phyloP scores from a whole-genome alignment of 1,140 invertebrate species.

The Neodiprion lecontei region DNA sequence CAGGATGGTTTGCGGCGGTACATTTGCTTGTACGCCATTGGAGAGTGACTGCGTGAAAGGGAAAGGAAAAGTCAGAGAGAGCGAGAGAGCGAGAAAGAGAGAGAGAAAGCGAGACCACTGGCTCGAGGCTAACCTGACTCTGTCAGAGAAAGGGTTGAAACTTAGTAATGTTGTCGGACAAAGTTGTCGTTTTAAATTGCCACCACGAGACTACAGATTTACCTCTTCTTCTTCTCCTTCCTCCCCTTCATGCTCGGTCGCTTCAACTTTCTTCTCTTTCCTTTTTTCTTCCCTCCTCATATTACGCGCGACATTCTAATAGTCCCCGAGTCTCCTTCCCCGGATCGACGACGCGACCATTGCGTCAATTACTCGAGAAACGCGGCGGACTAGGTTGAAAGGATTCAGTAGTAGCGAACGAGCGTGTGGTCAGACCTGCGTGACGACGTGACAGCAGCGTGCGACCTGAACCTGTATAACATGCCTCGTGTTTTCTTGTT shows the following conservation, averaged over 20 bases:
- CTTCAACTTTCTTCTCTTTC: neutral
- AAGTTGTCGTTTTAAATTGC: constrained; percentile 7
- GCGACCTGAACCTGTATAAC: too few species aligned
- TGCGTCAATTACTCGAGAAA: neutral
- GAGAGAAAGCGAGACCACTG: neutral
- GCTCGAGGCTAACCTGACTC: neutral
- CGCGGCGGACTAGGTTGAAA: neutral
- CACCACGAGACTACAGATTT: constrained; percentile 2
- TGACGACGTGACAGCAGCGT: too few species aligned
- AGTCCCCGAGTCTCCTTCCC: too few species aligned
- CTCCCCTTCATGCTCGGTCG: neutral
- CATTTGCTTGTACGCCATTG: too few species aligned
- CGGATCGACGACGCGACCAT: neutral
- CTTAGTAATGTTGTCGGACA: neutral
- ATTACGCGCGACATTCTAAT: too few species aligned
- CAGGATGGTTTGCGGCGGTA: too few species aligned
- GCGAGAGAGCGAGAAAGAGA: neutral
- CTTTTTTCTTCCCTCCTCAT: too few species aligned
- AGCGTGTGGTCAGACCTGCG: neutral
- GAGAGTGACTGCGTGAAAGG: too few species aligned
- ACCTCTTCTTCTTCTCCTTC: neutral
- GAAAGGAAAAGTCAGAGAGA: neutral
- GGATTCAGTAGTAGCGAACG: neutral
- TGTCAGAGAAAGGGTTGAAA: neutral
- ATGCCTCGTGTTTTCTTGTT: too few species aligned